Base-by-base conservation (phyloP, 2,888 invertebrate genomes). In the Hedychridium roseum region DNA sequence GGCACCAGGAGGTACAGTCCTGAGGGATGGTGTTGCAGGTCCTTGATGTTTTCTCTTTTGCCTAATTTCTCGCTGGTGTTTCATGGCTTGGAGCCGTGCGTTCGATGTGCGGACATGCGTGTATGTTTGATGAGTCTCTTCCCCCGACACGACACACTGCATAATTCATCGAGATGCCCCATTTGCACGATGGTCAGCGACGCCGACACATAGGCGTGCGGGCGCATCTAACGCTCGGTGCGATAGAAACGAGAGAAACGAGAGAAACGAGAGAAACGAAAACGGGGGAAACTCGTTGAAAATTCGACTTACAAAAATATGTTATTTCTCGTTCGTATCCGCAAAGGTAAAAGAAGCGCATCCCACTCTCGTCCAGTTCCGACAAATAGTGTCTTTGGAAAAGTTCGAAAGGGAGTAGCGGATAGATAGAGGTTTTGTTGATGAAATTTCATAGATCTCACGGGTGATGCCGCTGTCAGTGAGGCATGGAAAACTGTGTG, bases 81-180 rank as follows among this genome's bases (percentile, higher is more conserved):
- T 40, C 35, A 23, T 38, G 26, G 12, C 38, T 16, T 26, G n/a
- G 18, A 18, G 21, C n/a, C 21, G 23, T 35, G 28, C 39, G 9
- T 40, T 15, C 39, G 23, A 45, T 40, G 50, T 38, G 52, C 44
- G 50, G 37, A 57, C 43, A 50, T 46, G 45, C 53, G 43, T 58
- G 39, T 57, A 59, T 49, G 52, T 60, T 64, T 58, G 57, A 64
- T 64, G 57, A 64, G 63, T 60, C 55, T 54, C 49, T 59, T 51
- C 48, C 63, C 44, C 36, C 46, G 54, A 57, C 57, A 54, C 37
- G 61, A 60, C 62, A 61, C 59, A 51, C 56, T 64, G 64, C 62
- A 64, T 64, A 57, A 64, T 64, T 64, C 63, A 64, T 57, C 35
- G 40, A 42, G 45, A 46, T 44, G 51, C 48, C 43, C 51, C 53